Conservation (phyloP, 2,113 vertebrate genomes). For the Thermophis baileyi region DNA sequence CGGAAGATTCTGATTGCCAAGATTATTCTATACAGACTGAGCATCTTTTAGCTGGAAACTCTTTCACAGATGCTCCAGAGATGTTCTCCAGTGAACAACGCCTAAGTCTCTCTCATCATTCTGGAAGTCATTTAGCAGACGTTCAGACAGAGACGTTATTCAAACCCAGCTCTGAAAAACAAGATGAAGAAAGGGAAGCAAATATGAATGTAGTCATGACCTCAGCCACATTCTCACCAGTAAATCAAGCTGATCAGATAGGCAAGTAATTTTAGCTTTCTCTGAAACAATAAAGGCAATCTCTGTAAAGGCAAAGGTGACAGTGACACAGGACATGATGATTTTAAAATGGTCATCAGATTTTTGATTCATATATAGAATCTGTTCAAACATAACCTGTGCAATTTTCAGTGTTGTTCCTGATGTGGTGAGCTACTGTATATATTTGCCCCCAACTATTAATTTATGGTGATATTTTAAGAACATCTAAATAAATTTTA, state of each 20-base stretch:
- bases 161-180: slow-evolving; percentile 41
- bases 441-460: not conserved
- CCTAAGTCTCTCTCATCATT: not conserved
- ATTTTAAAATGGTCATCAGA: not conserved
- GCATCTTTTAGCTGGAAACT: slow-evolving; percentile 25
- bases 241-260: slow-evolving; percentile 55
- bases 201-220: slow-evolving; percentile 45
- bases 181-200: slow-evolving; percentile 30
- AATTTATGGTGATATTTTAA: not conserved
- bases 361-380: not conserved
- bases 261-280: slow-evolving; percentile 52
- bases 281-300: not conserved
- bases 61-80: not conserved
- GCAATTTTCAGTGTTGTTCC: not conserved
- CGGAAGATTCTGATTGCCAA: slow-evolving; percentile 21
- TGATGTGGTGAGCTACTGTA: not conserved
- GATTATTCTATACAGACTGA: slow-evolving; percentile 36
- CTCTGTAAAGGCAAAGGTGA: not conserved
- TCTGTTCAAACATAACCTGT: not conserved
- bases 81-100: slow-evolving; percentile 3
- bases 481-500: not conserved
- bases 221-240: slow-evolving; percentile 26
- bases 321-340: not conserved
- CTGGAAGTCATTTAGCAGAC: slow-evolving; percentile 24
- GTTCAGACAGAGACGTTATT: slow-evolving; percentile 11